Percentiles rank a stretch among this genome's conserved stretches.
Conservation (phyloP, 2,113 vertebrate species). For the Mus musculus region GRCm39 chr9:59982501-59983000, state of each 20-base stretch:
- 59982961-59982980: neutral
- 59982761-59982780: neutral
- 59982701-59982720: neutral
- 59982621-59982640: accelerated
- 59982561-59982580: neutral
- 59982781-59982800: neutral
- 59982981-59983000: neutral
- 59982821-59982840: neutral
- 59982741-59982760: neutral
- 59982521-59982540: constrained; percentile 10
- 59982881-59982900: neutral
- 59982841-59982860: neutral
- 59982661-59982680: neutral
- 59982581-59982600: neutral
- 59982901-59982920: neutral
- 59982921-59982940: neutral
- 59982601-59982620: neutral
- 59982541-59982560: neutral
- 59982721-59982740: neutral
- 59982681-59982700: neutral
- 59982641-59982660: neutral
- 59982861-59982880: neutral
- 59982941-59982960: neutral
- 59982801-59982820: neutral
- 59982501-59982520: constrained; percentile 9